Evolutionary conservation across 2,797 vertebrate species (phyloP).

Genomic region (Chromis chromis): DNA sequence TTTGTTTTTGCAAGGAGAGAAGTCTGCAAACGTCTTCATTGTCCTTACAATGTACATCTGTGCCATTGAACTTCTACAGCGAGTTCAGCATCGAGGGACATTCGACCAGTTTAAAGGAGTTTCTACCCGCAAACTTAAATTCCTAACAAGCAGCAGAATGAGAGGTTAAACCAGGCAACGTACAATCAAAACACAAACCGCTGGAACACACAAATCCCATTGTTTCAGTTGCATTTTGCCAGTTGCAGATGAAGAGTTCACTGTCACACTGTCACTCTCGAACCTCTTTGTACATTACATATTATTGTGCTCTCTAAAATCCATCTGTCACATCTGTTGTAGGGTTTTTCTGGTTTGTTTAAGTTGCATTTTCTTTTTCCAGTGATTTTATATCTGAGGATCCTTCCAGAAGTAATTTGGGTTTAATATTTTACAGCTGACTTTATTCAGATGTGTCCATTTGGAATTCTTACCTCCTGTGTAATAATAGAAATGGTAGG

Average conservation of each 20-base stretch:
- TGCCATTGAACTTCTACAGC: background rate
- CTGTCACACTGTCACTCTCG: background rate
- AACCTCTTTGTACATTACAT: background rate
- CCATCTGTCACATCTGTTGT: background rate
- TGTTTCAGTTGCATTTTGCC: constrained; percentile 10
- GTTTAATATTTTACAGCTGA: background rate
- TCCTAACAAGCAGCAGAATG: constrained; percentile 13
- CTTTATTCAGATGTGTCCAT: constrained; percentile 3
- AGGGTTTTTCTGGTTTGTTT: background rate
- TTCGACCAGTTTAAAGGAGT: constrained; percentile 30
- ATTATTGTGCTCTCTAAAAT: background rate
- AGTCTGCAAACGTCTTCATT: constrained; percentile 12
- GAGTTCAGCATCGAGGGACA: constrained; percentile 25
- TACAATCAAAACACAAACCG: constrained; percentile 29
- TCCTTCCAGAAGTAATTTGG: background rate
- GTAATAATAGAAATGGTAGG: background rate
- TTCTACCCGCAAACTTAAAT: constrained; percentile 36
- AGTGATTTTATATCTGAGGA: background rate
- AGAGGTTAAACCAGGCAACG: constrained; percentile 23
- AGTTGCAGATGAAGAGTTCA: constrained; percentile 10
- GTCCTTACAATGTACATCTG: constrained; percentile 12
- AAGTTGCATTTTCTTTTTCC: background rate
- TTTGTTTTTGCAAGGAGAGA: constrained; percentile 3
- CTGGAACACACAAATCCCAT: constrained; percentile 11
- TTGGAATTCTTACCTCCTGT: background rate